A percentile compares a stretch with the other conserved stretches of the same genome.
Conservation (phyloP, 1,140 invertebrate genomes). For the Thaumetopoea pityocampa region DNA sequence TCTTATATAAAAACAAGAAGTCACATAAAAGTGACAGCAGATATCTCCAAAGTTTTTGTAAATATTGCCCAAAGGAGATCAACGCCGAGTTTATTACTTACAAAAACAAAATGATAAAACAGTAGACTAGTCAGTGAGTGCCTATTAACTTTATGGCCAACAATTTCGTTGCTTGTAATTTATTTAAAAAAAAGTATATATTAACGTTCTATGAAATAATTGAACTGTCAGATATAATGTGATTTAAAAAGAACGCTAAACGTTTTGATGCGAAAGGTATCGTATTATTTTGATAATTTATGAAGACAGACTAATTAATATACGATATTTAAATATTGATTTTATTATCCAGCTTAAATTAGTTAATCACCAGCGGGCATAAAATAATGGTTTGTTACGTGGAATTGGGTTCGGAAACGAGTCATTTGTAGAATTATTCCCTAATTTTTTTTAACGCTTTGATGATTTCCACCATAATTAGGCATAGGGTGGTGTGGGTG, state of each 20-base stretch:
- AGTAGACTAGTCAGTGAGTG: conserved; percentile 3
- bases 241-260: conserved; percentile 21
- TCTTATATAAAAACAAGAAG: conserved; percentile 4
- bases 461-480: conserved; percentile 13
- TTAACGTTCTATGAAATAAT: conserved; percentile 17
- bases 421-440: conserved; percentile 17
- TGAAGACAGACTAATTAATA: conserved; percentile 22
- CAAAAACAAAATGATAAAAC: conserved; percentile 3
- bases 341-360: conserved; percentile 21
- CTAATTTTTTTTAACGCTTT: conserved; percentile 10
- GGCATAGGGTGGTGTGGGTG: conserved; percentile 10
- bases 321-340: conserved; percentile 24
- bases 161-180: conserved; percentile 8
- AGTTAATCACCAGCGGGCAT: conserved; percentile 13
- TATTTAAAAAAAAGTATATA: conserved; percentile 5
- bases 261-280: conserved; percentile 18
- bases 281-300: conserved; percentile 22
- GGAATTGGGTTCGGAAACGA: conserved; percentile 16
- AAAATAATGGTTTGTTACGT: conserved; percentile 13
- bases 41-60: neutral
- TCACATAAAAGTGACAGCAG: conserved; percentile 5
- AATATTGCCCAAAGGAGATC: conserved; percentile 3
- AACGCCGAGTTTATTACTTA: conserved; percentile 2
- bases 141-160: conserved; percentile 13
- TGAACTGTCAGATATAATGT: conserved; percentile 17